These are phyloP conservation scores for Sebastes minor DNA, from an alignment of 2,797 vertebrate species.

Conservation along the genomic window DNA sequence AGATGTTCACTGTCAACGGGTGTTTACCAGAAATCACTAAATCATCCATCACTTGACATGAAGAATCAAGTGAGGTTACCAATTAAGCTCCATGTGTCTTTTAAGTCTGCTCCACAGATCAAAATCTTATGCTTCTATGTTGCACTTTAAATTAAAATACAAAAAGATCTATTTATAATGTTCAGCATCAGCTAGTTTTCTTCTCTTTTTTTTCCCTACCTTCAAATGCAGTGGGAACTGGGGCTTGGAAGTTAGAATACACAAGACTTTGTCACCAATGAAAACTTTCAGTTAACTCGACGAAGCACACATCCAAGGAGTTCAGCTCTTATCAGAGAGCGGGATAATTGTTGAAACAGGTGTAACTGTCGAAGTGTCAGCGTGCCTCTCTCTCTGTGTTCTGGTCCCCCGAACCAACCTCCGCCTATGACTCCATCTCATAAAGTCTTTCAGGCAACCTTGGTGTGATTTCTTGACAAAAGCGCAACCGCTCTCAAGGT, in stretches of 20 bases:
- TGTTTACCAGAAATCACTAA: conserved; percentile 58
- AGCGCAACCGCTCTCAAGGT: conserved; percentile 81
- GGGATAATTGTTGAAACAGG: conserved; percentile 85
- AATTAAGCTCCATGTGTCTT: conserved; percentile 61
- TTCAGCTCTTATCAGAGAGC: conserved; percentile 82
- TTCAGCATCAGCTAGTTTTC: conserved; percentile 46
- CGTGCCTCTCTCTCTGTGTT: conserved; percentile 68
- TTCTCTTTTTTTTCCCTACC: conserved; percentile 29
- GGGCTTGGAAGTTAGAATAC: conserved; percentile 72
- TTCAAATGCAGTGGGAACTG: conserved; percentile 65
- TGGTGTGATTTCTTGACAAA: conserved; percentile 84
- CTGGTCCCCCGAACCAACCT: conserved; percentile 76
- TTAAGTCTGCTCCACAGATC: conserved; percentile 54
- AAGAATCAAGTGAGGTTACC: conserved; percentile 56
- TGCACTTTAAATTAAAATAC: conserved; percentile 76
- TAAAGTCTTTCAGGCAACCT: conserved; percentile 85
- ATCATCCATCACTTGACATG: conserved; percentile 50
- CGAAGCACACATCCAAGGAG: conserved; percentile 74
- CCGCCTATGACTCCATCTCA: conserved; percentile 75
- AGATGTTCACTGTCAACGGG: conserved; percentile 42
- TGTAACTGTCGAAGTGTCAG: conserved; percentile 78
- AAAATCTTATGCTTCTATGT: conserved; percentile 42
- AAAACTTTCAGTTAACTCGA: conserved; percentile 76
- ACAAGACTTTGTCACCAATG: conserved; percentile 72
- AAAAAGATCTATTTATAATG: conserved; percentile 78